A percentile compares a stretch with the other conserved stretches of the same genome.
Conservation (phyloP, 2,888 invertebrate genomes). For the Perizoma affinitatum region DNA sequence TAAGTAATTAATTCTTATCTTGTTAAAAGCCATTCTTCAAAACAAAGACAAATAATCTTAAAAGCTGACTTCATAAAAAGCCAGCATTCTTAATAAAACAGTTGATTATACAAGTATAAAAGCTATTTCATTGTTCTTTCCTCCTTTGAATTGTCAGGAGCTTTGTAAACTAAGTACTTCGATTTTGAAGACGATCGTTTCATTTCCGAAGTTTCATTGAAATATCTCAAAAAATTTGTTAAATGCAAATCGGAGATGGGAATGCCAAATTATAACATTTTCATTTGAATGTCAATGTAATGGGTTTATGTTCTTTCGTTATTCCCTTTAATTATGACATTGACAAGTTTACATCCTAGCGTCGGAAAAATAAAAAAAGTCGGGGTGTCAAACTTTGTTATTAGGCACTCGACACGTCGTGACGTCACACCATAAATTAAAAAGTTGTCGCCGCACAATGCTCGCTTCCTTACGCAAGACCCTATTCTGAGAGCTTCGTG, state of each 20-base stretch:
- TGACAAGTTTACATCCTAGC: slow-evolving; percentile 19
- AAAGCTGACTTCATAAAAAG: slow-evolving; percentile 18
- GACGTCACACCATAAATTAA: slow-evolving; percentile 49
- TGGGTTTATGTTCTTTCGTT: slow-evolving; percentile 26
- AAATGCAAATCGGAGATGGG: not conserved
- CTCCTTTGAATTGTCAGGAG: slow-evolving; percentile 20
- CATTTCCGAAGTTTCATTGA: slow-evolving; percentile 9
- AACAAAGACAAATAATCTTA: slow-evolving; percentile 19
- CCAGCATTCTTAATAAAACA: slow-evolving; percentile 18
- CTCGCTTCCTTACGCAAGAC: slow-evolving; percentile 29
- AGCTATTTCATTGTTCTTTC: slow-evolving; percentile 28
- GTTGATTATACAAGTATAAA: slow-evolving; percentile 11
- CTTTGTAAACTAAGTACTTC: slow-evolving; percentile 22
- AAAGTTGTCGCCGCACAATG: slow-evolving; percentile 45
- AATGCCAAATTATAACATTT: not conserved
- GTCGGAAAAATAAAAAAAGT: slow-evolving; percentile 30
- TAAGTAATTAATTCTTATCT: too few species aligned
- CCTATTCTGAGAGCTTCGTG: slow-evolving; percentile 32
- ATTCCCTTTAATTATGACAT: slow-evolving; percentile 26
- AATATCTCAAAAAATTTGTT: not conserved
- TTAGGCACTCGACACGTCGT: slow-evolving; percentile 40
- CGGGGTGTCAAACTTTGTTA: slow-evolving; percentile 42
- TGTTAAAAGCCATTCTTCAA: not conserved
- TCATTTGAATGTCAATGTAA: slow-evolving; percentile 28
- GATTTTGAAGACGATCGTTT: slow-evolving; percentile 15